Percentiles rank a stretch among this genome's conserved stretches.
Conservation (phyloP, 2,113 vertebrate species). For the Festucalex cinctus region DNA sequence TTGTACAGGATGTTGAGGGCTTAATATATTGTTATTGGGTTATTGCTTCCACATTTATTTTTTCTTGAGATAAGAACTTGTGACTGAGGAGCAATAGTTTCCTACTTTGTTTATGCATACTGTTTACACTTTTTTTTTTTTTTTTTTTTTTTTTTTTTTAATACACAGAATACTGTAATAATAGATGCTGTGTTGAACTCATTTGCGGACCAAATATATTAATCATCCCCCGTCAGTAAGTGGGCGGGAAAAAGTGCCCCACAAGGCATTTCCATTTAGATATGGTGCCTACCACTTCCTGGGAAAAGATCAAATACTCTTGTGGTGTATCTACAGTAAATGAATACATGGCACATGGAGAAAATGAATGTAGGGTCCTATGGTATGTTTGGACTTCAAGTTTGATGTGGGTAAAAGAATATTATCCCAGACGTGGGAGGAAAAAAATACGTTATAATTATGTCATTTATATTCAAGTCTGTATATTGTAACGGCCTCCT, state of each 20-base stretch:
- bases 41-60: no score
- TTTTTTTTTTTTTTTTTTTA: no score
- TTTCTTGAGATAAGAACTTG: no score
- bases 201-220: neutral
- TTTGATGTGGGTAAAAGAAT: neutral
- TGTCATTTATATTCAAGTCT: neutral
- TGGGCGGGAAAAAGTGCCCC: neutral
- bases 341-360: neutral
- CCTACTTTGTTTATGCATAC: no score
- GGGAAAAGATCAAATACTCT: neutral
- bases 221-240: neutral
- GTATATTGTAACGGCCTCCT: neutral
- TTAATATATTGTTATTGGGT: no score
- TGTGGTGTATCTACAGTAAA: conserved; percentile 8
- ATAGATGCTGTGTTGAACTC: neutral
- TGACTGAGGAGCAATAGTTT: no score
- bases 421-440: neutral
- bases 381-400: neutral
- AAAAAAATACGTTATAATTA: neutral
- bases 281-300: neutral
- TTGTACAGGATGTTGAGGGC: no score
- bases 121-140: no score
- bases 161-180: no score
- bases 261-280: neutral
- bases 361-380: neutral